Base-by-base conservation (phyloP, 2,113 vertebrate genomes). In the Coturnix japonica region DNA sequence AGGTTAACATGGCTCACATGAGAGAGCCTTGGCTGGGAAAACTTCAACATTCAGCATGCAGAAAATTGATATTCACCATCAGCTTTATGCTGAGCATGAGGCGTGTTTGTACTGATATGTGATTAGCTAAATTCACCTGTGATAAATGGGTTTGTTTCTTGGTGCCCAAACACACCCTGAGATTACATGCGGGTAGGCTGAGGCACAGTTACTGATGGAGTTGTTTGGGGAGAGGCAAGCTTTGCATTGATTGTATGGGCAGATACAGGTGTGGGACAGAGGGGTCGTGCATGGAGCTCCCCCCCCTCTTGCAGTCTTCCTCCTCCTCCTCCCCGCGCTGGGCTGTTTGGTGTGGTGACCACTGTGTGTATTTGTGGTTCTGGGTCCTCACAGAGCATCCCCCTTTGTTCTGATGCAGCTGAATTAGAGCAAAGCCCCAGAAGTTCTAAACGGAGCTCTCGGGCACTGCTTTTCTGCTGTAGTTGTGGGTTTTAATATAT, bases 401-500 rank as follows among this genome's bases (percentile, higher is more conserved):
- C 67, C 28, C 78, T 57, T 66, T 2, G 22, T 73, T 59, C 81
- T 80, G 2, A 9, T 9, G 6, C 0, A 7, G 94, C 86, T 85
- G 96, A 96, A 97, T 97, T 89, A 94, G 96, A 96, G 95, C 86
- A 22, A 66, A 92, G 39, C 51, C 81, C 94, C 95, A 80, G 12
- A 97, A 98, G 97, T 98, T 98, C 88, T 96, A 91, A 31, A 51
- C 81, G 98, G 98, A 98, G 98, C 97, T 97, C 94, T 89, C 85
- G 97, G 98, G 97, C 97, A 97, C 98, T 98, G 98, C 96, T 98
- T 98, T 99, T 97, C 97, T 93, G 79, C 97, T 91, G 98, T 98
- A 98, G 97, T 97, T 97, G 98, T 61, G 95, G 97, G 97, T 98
- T 99, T 99, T 99, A 99, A 99, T 99, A 99, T 99, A 99, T 99